Percentiles rank a stretch among this genome's conserved stretches.
Evolutionary conservation across 2,797 vertebrate genomes (phyloP).

Genomic region (Myotis pilosus): DNA sequence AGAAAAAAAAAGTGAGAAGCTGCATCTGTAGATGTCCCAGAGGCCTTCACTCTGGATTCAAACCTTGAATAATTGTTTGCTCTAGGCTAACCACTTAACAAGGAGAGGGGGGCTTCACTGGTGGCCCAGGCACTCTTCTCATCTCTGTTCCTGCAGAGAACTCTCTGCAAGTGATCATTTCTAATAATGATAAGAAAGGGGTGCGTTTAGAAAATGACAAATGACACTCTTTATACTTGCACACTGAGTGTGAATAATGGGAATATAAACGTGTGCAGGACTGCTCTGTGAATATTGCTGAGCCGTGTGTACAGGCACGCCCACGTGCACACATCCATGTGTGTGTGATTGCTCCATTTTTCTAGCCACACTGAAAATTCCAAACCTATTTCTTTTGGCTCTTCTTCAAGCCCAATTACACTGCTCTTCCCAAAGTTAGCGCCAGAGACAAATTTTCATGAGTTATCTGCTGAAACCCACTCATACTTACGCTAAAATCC

Average conservation of each 20-base stretch:
- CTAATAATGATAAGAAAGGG: neutral
- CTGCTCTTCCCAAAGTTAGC: neutral
- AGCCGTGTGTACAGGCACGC: neutral
- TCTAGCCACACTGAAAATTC: neutral
- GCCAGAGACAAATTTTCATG: neutral
- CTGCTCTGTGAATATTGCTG: neutral
- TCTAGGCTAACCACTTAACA: neutral
- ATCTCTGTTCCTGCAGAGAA: neutral
- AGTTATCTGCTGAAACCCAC: neutral
- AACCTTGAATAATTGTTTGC: neutral
- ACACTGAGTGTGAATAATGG: neutral
- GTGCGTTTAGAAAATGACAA: neutral
- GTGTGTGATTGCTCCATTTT: neutral
- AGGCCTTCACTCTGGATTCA: neutral
- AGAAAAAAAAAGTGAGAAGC: neutral
- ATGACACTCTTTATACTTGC: too few species aligned
- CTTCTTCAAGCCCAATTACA: neutral
- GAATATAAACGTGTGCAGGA: neutral
- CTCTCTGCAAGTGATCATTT: neutral
- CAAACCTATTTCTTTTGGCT: neutral
- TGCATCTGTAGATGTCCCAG: neutral
- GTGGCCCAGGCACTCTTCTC: too few species aligned
- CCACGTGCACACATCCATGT: fast-evolving
- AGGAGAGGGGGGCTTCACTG: neutral
- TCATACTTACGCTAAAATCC: neutral